Base-by-base conservation (phyloP, 2,797 vertebrate species). In the Halcyon leucocephala region DNA sequence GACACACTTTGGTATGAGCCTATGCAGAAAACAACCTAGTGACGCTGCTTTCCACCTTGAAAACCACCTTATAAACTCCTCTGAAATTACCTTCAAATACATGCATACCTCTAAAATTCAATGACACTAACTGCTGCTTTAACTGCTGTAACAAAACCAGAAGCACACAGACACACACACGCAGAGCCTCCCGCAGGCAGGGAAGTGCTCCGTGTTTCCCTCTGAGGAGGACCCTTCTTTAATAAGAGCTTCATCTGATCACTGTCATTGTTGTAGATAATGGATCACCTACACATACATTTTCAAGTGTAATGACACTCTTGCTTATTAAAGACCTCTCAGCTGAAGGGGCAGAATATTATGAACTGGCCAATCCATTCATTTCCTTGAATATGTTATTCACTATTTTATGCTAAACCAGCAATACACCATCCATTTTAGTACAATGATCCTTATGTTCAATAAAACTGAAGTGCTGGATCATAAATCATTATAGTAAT, bases 371-470 rank as follows among this genome's bases (percentile, higher is more conserved):
- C 97, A 39, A 98, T 97, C 97, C 98, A 98, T 98, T 98, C 98
- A 98, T 98, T 98, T 98, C 98, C 98, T 97, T 97, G 98, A 98
- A 98, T 98, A 98, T 97, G 98, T 98, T 98, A 98, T 98, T 98
- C 98, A 97, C 97, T 98, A 98, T 98, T 98, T 98, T 98, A 98
- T 98, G 98, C 98, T 98, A 98, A 98, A 98, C 97, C 98, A 98
- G 98, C 98, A 98, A 98, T 98, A 98, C 97, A 97, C 98, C 98
- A 98, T 98, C 98, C 98, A 98, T 98, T 98, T 98, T 98, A 98
- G 97, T 98, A 98, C 98, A 98, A 98, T 98, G 98, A 98, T 98
- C 98, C 98, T 98, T 98, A 98, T 98, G 98, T 98, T 98, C 98
- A 98, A 98, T 98, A 98, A 98, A 98, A 98, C 94, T 98, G 98